Conservation (phyloP, 2,888 invertebrate genomes). For the Dinocampus coccinellae region DNA sequence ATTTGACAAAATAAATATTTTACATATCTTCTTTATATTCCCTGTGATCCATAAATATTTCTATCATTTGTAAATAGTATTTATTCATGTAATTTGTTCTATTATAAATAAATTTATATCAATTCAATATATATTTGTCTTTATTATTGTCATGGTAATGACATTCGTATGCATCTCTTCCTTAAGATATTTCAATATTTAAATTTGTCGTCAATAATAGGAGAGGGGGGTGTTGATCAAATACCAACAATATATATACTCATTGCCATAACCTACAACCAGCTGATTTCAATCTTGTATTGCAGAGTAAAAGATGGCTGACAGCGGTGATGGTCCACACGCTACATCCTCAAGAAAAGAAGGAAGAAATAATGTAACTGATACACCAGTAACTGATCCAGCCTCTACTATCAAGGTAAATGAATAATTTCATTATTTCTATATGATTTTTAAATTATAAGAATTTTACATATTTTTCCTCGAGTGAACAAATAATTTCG, state of each 20-base stretch:
- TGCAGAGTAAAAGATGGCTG: conserved; percentile 62
- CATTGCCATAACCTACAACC: background rate
- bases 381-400: conserved; percentile 83
- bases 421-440: background rate
- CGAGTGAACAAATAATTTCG: background rate
- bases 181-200: too few relatives aligned
- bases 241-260: too few relatives aligned
- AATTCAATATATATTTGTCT: background rate
- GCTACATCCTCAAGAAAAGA: conserved; percentile 61
- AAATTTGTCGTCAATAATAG: too few relatives aligned
- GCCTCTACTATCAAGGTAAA: conserved; percentile 76
- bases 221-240: too few relatives aligned
- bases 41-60: background rate
- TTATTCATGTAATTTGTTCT: too few relatives aligned
- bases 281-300: conserved; percentile 4
- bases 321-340: conserved; percentile 62
- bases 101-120: too few relatives aligned
- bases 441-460: background rate
- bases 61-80: background rate
- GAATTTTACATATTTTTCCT: background rate
- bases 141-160: too few relatives aligned
- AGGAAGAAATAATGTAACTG: conserved; percentile 72
- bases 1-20: conserved; percentile 14
- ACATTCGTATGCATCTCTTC: too few relatives aligned
- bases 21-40: background rate